Evolutionary conservation across 2,113 vertebrate genomes (phyloP), one percentile per base, ranked within the genome.

Genomic region (Callaeas wilsoni): DNA sequence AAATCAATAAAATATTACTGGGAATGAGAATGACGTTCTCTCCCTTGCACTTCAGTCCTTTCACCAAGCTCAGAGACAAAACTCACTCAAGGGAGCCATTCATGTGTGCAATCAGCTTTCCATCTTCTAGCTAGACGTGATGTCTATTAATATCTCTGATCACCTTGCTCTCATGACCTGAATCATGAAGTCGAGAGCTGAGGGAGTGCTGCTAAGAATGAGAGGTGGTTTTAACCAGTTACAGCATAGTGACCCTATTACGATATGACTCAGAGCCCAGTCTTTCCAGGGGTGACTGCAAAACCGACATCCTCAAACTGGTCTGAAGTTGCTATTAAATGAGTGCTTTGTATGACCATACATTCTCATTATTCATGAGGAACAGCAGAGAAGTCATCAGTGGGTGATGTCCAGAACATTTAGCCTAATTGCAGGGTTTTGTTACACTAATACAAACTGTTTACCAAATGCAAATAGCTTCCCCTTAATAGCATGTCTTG

Each of bases 1-100:
- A 94, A 93, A 95, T 95, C 96, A 82, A 76, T 94, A 93, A 92
- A 94, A 92, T 97, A 89, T 94, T 92, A 73, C 85, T 93, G 80
- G 76, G 89, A 92, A 93, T 70, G 69, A 82, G 68, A 90, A 84
- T 63, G 33, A 39, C 4, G 32, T 78, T 94, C 73, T 95, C 41
- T 93, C 23, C 35, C 62, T 68, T 89, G 39, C 39, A 35, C 49
- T 92, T 82, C 50, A 73, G 22, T 68, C 57, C 37, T 68, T 90
- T 89, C 33, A 32, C 67, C 52, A 76, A 81, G 65, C 64, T 39
- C 57, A 53, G 29, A 82, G 56, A 57, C 53, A 73, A 68, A 90
- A 73, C n/a, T 82, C 33, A 22, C n/a, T 92, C 80, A 70, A 84
- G 62, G 74, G 44, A 85, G 39, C 39, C 0, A 0, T 84, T 86